Base-by-base conservation (phyloP, 2,797 vertebrate species). In the Poeciliopsis gracilis region DNA sequence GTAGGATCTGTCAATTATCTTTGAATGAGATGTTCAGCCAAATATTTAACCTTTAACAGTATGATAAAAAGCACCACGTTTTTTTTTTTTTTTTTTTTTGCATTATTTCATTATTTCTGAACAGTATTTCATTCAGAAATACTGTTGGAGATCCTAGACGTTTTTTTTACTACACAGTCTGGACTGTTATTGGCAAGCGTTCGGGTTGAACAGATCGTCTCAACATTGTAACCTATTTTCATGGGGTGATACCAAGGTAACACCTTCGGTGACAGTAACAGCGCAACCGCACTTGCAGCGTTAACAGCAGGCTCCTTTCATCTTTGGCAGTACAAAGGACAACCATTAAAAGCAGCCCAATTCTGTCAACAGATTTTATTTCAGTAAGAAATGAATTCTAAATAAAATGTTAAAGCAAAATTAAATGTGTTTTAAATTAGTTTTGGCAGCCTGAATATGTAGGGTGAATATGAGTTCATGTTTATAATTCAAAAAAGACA, bases 401-500 rank as follows among this genome's bases (percentile, higher is more conserved):
- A 77, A 51, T 43, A 15, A 18, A n/a, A 77, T 53, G 28, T 46
- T 25, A 55, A 13, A 69, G 23, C 8, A 30, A 41, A 53, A 46
- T 5, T 8, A 57, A 70, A 55, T 69, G 47, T 55, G 16, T n/a
- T 51, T 69, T 51, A 7, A 66, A 18, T 36, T 67, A 46, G 23
- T 28, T 16, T 25, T 69, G 20, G 38, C 23, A 12, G 23, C 13
- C 4, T 25, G 36, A 69, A 25, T 1, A 12, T 23, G 66, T 45
- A 45, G 11, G 25, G 25, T 70, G 12, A 46, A 41, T 28, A 46
- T 45, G 67, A 76, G 75, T 30, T 77, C 82, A 71, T 25, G 75
- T 41, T 77, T 84, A 71, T 12, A 13, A 25, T 51, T 51, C 49
- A 51, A 51, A 7, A 49, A 20, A 49, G 47, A 18, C 47, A 0